Evolutionary conservation across 2,113 vertebrate genomes (phyloP), one percentile per base, ranked within the genome.

Genomic region (Noturus placidus): DNA sequence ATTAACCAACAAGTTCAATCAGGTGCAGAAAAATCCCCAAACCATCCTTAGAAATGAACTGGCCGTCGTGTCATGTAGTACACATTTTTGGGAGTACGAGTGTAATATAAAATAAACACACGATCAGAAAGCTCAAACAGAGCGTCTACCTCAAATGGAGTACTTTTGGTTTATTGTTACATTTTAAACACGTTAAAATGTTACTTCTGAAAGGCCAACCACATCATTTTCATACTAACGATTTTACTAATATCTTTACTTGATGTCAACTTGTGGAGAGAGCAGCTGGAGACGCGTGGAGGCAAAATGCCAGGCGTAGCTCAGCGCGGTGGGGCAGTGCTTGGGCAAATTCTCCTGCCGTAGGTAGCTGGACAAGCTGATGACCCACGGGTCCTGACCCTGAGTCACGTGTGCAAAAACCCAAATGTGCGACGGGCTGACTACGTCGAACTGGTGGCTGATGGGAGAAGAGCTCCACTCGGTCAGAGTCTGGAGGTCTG

Each of bases 371-470:
- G 98, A 99, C 88, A 99, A 96, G 93, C 97, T 99, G 95, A 99
- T 97, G 93, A 99, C 97, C 98, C 98, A 99, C 1, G 98, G 98
- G 93, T 99, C 98, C 92, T 97, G 98, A 86, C 97, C 98, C 94
- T 99, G 98, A 88, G 98, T 98, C 82, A 99, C 97, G 27, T 99
- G 98, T 91, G 98, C 98, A 95, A 99, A 99, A 93, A 99, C 97
- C 98, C 98, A 99, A 93, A 99, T 99, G 92, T 99, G 97, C 0
- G 98, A 99, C 25, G 98, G 98, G 94, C 98, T 99, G 82, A 99
- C 93, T 67, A 99, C 98, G 91, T 99, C 98, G 92, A 99, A 99
- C 93, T 99, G 98, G 93, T 99, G 98, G 93, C 98, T 99, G 92
- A 99, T 99, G 61, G 98, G 98, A 89, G 98, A 99, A 0, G 97